Evolutionary conservation across 2,113 vertebrate genomes (phyloP).

Genomic region (Clarias gariepinus): DNA sequence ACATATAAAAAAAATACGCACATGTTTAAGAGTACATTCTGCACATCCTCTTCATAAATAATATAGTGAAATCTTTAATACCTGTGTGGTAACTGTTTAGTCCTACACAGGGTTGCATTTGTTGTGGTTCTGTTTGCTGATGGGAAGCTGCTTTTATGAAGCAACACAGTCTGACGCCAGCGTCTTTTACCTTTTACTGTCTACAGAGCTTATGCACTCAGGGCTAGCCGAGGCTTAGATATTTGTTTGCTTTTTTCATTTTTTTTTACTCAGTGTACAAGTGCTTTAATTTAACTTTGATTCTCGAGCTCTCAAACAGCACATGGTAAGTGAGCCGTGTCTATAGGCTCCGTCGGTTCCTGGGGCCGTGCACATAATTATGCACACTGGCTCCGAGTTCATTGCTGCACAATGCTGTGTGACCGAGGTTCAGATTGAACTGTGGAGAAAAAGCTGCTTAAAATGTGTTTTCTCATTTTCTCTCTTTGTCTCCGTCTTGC

Average conservation of each 20-base stretch:
- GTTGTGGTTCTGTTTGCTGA: constrained; percentile 29
- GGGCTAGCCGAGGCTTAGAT: background rate
- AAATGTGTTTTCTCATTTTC: constrained; percentile 50
- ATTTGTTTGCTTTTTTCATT: background rate
- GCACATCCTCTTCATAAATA: background rate
- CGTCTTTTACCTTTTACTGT: constrained; percentile 5
- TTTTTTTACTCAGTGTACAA: constrained; percentile 26
- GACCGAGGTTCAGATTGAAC: constrained; percentile 13
- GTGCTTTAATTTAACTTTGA: constrained; percentile 24
- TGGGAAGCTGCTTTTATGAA: constrained; percentile 21
- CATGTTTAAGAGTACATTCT: background rate
- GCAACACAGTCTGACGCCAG: constrained; percentile 12
- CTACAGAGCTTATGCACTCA: background rate
- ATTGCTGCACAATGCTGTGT: constrained; percentile 10
- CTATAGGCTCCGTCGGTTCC: constrained; percentile 30
- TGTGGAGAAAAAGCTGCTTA: background rate
- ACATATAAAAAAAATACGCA: background rate
- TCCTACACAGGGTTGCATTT: constrained; percentile 19
- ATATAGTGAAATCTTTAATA: background rate
- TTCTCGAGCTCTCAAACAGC: background rate
- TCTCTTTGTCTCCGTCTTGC: constrained; percentile 57
- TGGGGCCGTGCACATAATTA: constrained; percentile 33
- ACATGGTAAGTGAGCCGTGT: background rate
- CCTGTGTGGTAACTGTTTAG: background rate
- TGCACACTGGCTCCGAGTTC: constrained; percentile 14